Conservation (phyloP, 2,797 vertebrate species). For the Characodon lateralis region DNA sequence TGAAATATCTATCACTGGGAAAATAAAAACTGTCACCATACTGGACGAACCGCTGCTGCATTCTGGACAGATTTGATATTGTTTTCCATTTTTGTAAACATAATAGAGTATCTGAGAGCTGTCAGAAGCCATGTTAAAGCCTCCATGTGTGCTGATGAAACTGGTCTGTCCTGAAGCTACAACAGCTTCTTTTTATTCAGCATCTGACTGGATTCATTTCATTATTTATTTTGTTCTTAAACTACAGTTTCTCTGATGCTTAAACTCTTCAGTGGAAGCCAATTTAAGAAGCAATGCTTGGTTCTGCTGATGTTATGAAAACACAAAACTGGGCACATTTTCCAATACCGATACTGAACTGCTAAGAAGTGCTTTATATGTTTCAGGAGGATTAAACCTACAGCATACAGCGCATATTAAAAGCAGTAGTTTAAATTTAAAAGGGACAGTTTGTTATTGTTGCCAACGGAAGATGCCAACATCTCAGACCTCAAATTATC, state of each 20-base stretch:
- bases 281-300: not conserved
- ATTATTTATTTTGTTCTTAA: not conserved
- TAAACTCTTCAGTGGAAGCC: not conserved
- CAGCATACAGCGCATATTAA: not conserved
- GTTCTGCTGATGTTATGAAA: not conserved
- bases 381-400: not conserved
- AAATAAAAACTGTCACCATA: constrained; percentile 15
- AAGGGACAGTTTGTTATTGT: no score
- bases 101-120: not conserved
- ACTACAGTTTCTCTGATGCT: not conserved
- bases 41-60: not conserved
- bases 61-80: constrained; percentile 5
- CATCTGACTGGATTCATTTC: not conserved
- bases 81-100: not conserved
- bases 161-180: not conserved
- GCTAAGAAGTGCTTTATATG: not conserved
- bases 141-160: not conserved
- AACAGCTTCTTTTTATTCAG: not conserved
- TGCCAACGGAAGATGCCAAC: no score
- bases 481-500: no score
- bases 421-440: no score
- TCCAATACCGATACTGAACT: not conserved
- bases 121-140: not conserved
- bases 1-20: constrained; percentile 31
- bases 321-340: not conserved